Evolutionary conservation across 2,113 vertebrate species (phyloP).

Genomic region (Phylloscopus trochilus): DNA sequence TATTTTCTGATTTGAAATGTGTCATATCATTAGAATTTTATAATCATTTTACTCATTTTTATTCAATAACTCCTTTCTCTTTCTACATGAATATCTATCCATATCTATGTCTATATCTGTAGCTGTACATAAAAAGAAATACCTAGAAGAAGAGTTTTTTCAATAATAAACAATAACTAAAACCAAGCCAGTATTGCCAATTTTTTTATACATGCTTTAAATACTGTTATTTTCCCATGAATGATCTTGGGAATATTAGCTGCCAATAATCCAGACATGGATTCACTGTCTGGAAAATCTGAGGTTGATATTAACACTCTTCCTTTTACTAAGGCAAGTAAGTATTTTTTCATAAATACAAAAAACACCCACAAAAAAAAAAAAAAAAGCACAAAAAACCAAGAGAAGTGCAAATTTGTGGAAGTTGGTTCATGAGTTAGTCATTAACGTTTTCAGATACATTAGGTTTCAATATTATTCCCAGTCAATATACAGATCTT

Average conservation of each 20-base stretch:
- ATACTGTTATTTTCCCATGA: background rate
- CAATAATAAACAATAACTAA: background rate
- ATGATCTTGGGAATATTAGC: background rate
- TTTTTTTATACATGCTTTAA: background rate
- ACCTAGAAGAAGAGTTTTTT: background rate
- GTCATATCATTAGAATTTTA: background rate
- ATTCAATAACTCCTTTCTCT: background rate
- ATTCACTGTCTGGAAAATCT: background rate
- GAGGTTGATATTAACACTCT: background rate
- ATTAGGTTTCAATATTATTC: background rate
- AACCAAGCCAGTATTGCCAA: accelerated
- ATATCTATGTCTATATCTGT: background rate
- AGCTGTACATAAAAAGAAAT: background rate
- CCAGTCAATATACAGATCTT: background rate
- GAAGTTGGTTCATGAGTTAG: background rate
- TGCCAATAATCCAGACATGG: no score
- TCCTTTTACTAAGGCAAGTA: background rate
- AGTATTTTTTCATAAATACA: background rate
- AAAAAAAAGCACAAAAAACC: background rate
- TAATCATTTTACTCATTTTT: background rate
- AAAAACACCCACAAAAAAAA: no score
- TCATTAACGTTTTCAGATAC: background rate
- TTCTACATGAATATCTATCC: background rate
- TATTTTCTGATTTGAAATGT: background rate
- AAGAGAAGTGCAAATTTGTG: background rate